Evolutionary conservation across 2,888 invertebrate genomes (phyloP), one percentile per base, ranked within the genome.

Genomic region (Cyclophora albipunctata): DNA sequence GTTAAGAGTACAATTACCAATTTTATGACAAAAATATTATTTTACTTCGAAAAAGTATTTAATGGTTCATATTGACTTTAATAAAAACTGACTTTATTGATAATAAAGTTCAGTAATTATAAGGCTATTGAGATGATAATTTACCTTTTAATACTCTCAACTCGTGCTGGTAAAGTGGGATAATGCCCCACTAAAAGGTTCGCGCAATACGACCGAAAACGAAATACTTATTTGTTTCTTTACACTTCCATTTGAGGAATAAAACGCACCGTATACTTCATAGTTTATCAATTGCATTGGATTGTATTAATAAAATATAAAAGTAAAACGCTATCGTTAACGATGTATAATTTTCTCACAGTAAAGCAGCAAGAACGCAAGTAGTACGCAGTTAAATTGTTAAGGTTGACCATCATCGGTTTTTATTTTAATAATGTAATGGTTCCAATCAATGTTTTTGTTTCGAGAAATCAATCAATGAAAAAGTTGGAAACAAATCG

Each of bases 21-120:
- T 68, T 77, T 81, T 79, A 79, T 74, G 60, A 58, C 71, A 55
- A 65, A 63, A 72, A 76, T 76, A 79, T 79, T 75, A 73, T 71
- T 75, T 75, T 56, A 68, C 71, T 64, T 61, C 55, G 56, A 53
- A 62, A 66, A 63, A 63, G 5, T 37, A 37, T 37, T 37, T 5
- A 37, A 37, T 37, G 4, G 62, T 69, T 73, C 75, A 73, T 72
- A 78, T 78, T 77, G 71, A 69, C 66, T 55, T 69, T 69, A 74
- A 78, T 75, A 60, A 73, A 57, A 34, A 52, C 34, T 46, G 56
- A 58, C 63, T 75, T 78, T 71, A 79, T 64, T 68, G 73, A 62
- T 72, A 66, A 66, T 76, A 77, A 81, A 78, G 68, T 59, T 59
- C 52, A 60, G 60, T 37, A 5, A 37, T 37, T 37, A 37, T 37